These are phyloP conservation scores for Tanytarsus gracilentus DNA, from an alignment of 2,888 invertebrate species.

Conservation along the genomic window DNA sequence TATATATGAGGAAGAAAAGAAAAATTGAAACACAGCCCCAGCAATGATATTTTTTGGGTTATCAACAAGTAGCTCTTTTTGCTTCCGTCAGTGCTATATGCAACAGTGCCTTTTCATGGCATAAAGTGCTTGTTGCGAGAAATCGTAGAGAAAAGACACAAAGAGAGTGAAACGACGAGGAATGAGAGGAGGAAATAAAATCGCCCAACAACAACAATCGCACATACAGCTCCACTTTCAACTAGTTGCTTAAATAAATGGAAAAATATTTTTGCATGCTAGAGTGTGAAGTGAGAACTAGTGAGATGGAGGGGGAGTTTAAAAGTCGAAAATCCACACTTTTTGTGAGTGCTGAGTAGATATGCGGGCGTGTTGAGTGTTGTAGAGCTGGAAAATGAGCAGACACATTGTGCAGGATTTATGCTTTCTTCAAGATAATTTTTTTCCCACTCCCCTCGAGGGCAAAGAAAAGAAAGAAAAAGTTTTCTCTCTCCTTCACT, in stretches of 20 bases:
- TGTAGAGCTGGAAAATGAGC: not conserved
- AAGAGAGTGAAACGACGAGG: not conserved
- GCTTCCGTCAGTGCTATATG: conserved; percentile 5
- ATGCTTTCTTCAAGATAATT: not conserved
- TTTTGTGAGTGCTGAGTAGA: conserved; percentile 1
- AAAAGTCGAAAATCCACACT: conserved; percentile 2
- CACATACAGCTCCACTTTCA: conserved; percentile 2
- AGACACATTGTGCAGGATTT: conserved; percentile 12
- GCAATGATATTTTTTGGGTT: conserved; percentile 1
- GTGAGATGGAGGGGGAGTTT: not conserved
- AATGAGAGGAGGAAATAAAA: conserved; percentile 18
- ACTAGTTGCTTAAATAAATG: conserved; percentile 29
- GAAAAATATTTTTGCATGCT: conserved; percentile 21
- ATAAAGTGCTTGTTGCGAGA: conserved; percentile 9
- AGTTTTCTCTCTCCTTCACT: no score
- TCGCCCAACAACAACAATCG: conserved; percentile 20
- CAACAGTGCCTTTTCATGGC: conserved; percentile 22
- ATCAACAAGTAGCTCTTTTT: conserved; percentile 25
- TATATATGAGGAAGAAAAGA: not conserved
- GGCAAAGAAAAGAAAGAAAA: not conserved
- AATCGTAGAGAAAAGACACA: not conserved
- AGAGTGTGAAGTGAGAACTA: no score
- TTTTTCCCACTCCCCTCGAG: not conserved
- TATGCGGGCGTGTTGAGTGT: not conserved
- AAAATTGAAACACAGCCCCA: conserved; percentile 5